Percentiles rank a stretch among this genome's conserved stretches.
Conservation (phyloP, 2,113 vertebrate genomes). For the Nycticryphes semicollaris region DNA sequence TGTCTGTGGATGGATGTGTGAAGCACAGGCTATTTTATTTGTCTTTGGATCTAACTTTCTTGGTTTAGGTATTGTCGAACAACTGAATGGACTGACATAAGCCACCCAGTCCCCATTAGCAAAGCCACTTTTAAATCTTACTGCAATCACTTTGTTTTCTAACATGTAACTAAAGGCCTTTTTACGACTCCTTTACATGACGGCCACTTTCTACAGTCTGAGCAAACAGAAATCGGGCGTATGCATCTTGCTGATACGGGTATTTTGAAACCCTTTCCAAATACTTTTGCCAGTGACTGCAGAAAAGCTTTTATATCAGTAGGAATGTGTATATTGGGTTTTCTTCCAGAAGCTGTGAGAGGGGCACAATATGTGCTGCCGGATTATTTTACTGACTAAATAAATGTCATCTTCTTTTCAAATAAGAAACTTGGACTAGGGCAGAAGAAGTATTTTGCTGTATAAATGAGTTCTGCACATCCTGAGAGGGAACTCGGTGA, state of each 20-base stretch:
- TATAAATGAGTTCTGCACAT: background rate
- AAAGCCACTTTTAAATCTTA: slow-evolving; percentile 16
- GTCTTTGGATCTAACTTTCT: background rate
- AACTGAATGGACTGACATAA: background rate
- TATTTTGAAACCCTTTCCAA: slow-evolving; percentile 4
- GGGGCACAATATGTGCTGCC: background rate
- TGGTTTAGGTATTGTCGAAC: slow-evolving; percentile 23
- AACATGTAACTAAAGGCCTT: background rate
- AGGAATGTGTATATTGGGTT: background rate
- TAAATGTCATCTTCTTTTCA: slow-evolving; percentile 32
- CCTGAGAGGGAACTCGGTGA: rapidly evolving
- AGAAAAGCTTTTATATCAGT: slow-evolving; percentile 3
- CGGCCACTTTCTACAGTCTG: background rate
- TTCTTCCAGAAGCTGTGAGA: slow-evolving; percentile 20
- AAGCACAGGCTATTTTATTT: background rate
- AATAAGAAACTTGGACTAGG: slow-evolving; percentile 5
- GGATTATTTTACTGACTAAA: slow-evolving; percentile 33
- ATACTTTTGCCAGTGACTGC: background rate
- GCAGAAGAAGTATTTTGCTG: background rate
- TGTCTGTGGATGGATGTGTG: background rate
- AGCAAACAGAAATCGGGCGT: background rate
- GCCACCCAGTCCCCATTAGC: background rate
- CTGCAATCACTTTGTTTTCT: slow-evolving; percentile 6
- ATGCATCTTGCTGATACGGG: background rate
- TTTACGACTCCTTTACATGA: background rate